Evolutionary conservation across 2,113 vertebrate species (phyloP), one percentile per base, ranked within the genome.

Genomic region (Dipodomys stephensi): DNA sequence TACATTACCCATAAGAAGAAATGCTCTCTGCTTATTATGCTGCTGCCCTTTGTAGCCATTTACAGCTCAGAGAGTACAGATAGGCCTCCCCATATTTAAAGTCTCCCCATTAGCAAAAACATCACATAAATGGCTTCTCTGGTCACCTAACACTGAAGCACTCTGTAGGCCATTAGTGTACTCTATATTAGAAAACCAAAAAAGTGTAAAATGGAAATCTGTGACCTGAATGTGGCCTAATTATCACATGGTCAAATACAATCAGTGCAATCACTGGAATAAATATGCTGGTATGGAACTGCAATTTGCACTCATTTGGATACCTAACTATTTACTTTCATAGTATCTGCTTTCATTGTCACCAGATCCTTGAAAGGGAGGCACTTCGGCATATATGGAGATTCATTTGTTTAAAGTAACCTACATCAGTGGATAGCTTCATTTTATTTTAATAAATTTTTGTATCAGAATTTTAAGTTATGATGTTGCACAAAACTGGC

Each of bases 231-330:
- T 86, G 76, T 60, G 67, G 23, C 77, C 80, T 91, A 95, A 94
- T 94, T 91, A 79, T 88, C 76, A 72, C 44, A 90, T 67, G 82
- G 85, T 87, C 92, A 93, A 93, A 92, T 78, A 83, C 69, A 95
- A 86, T 92, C 91, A 90, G 74, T 32, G 23, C 35, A 88, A 64
- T 87, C 72, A 91, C 4, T 87, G 57, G 86, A 89, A 92, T 88
- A 92, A 95, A 93, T 81, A 85, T 20, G 13, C 28, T 69, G 8
- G 20, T n/a, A 23, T 27, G 11, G 71, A 93, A 92, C n/a, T 7
- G 0, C 18, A 77, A 93, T 92, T 69, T 93, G 72, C 53, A 89
- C 39, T 92, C 86, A 76, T 71, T 65, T 88, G 71, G 83, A 76
- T 39, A 79, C 27, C 1, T 10, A 85, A 73, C 46, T 67, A 39